phyloP scores from a whole-genome alignment of 1,140 invertebrate species.

The Theocolax elegans region DNA sequence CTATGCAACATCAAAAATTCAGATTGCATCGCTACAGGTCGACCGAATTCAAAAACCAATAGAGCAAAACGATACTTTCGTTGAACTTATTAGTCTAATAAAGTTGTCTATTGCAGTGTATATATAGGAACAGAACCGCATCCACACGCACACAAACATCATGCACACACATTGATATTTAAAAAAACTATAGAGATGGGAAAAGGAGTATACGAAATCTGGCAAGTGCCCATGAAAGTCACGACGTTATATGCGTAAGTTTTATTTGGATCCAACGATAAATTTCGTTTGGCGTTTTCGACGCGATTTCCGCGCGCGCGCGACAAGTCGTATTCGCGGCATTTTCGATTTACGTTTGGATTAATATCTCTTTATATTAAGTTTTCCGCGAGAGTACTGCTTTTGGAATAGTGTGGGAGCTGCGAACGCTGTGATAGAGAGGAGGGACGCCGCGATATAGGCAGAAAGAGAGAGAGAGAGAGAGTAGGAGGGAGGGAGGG shows the following conservation, averaged over 20 bases:
- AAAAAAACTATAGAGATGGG: too few species aligned
- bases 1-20: too few species aligned
- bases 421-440: too few species aligned
- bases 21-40: too few species aligned
- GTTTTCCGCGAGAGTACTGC: constrained; percentile 7
- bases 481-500: not conserved
- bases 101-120: too few species aligned
- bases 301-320: not conserved
- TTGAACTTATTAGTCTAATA: too few species aligned
- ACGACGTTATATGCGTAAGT: not conserved
- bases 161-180: too few species aligned
- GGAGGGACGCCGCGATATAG: not conserved
- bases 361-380: constrained; percentile 41
- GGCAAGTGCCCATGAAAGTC: not conserved
- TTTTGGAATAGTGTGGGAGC: not conserved
- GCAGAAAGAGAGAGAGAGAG: not conserved
- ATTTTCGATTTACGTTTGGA: constrained; percentile 28
- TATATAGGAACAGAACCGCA: too few species aligned
- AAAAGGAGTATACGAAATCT: not conserved
- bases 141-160: too few species aligned
- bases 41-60: too few species aligned
- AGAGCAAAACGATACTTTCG: too few species aligned
- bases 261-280: constrained; percentile 18
- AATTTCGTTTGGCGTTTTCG: not conserved
- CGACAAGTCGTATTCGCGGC: not conserved